phyloP scores from a whole-genome alignment of 2,888 invertebrate genomes.

The Dysmachus trigonus region DNA sequence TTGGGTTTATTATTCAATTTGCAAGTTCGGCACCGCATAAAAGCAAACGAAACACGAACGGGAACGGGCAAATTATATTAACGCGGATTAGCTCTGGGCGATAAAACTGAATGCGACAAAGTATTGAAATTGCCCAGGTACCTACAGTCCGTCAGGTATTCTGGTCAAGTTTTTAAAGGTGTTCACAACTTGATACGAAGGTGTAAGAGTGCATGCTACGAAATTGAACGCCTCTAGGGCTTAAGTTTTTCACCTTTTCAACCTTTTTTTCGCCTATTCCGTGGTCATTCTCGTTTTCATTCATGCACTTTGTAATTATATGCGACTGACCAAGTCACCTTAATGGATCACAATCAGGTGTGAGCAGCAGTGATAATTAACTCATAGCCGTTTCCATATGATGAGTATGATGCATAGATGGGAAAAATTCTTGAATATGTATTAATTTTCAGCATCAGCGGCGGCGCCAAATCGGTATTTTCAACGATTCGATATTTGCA shows the following conservation, averaged over 20 bases:
- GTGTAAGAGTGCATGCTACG: background rate
- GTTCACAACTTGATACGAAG: background rate
- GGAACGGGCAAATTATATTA: constrained; percentile 20
- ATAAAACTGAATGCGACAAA: constrained; percentile 40
- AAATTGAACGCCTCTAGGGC: background rate
- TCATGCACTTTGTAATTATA: constrained; percentile 28
- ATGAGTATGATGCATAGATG: background rate
- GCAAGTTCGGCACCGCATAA: constrained; percentile 13
- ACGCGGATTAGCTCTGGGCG: constrained; percentile 38
- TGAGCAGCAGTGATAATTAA: constrained; percentile 28
- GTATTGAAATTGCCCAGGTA: constrained; percentile 23
- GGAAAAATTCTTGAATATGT: background rate
- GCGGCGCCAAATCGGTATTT: background rate
- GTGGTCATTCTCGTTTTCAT: constrained; percentile 30
- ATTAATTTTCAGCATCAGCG: no score
- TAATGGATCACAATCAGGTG: constrained; percentile 38
- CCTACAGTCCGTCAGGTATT: background rate
- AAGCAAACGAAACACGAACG: background rate
- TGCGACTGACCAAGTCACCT: constrained; percentile 1
- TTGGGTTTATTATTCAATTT: constrained; percentile 32
- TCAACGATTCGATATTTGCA: background rate
- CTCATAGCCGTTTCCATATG: background rate
- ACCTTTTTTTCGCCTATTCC: background rate
- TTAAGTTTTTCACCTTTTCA: background rate
- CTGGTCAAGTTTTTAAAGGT: background rate